These are phyloP conservation scores for Parnassius orleans DNA, from an alignment of 2,888 invertebrate genomes.

Conservation along the genomic window DNA sequence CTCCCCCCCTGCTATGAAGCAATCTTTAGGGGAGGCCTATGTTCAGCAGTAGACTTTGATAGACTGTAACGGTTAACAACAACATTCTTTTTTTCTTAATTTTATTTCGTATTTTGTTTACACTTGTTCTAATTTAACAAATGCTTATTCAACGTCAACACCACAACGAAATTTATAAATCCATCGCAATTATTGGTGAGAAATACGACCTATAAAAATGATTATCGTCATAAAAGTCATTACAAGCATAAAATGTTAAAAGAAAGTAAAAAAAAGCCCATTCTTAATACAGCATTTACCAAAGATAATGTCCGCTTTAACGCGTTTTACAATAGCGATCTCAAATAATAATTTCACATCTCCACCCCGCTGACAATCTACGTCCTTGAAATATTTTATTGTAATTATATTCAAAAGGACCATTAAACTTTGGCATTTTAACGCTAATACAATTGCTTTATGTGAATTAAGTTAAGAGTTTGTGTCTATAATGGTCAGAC, in stretches of 20 bases:
- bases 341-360: slow-evolving; percentile 4
- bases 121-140: too few species aligned
- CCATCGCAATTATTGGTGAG: too few species aligned
- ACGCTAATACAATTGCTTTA: slow-evolving; percentile 7
- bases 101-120: too few species aligned
- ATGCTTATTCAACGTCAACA: not conserved
- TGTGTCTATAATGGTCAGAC: slow-evolving; percentile 10
- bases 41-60: too few species aligned
- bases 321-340: not conserved
- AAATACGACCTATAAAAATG: too few species aligned
- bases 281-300: too few species aligned
- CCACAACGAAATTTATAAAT: too few species aligned
- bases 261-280: not conserved
- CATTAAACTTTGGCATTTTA: slow-evolving; percentile 15
- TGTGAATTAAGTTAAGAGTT: slow-evolving; percentile 4
- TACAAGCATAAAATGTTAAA: not conserved
- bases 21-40: too few species aligned
- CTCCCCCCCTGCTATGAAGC: too few species aligned
- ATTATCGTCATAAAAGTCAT: too few species aligned
- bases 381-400: slow-evolving; percentile 5
- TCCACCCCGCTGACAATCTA: not conserved
- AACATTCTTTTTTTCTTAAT: too few species aligned
- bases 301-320: not conserved
- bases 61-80: too few species aligned
- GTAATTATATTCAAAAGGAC: slow-evolving; percentile 11